Conservation (phyloP, 2,113 vertebrate genomes). For the Riparia riparia region DNA sequence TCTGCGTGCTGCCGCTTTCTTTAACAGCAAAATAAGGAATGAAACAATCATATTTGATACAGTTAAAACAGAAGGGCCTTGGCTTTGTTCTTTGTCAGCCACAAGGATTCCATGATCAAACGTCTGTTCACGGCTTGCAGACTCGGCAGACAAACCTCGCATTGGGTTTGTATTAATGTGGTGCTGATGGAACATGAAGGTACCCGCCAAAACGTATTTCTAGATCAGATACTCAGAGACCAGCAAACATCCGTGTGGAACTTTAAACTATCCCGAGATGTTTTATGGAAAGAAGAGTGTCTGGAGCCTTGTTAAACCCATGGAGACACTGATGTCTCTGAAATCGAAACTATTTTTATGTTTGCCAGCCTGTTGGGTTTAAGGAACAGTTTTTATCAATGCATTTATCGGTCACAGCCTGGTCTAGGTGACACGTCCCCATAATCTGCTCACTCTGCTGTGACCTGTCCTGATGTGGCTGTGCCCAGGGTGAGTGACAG, state of each 20-base stretch:
- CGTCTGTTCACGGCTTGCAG: not conserved
- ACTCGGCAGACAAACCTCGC: not conserved
- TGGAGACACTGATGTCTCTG: not conserved
- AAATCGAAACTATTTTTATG: not conserved
- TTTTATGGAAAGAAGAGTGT: not conserved
- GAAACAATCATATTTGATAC: not conserved
- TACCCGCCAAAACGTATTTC: not conserved
- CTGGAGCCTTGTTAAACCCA: not conserved
- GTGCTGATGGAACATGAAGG: not conserved
- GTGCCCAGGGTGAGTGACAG: accelerated
- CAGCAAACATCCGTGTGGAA: not conserved
- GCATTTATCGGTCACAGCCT: not conserved
- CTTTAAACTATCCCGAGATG: not conserved
- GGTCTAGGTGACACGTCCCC: not conserved
- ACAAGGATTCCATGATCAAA: not conserved
- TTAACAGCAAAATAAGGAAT: not conserved
- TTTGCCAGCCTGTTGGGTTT: not conserved
- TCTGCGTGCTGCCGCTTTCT: not conserved
- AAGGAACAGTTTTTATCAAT: not conserved
- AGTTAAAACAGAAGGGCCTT: not conserved
- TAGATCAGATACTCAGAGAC: not conserved
- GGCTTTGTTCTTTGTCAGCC: not conserved
- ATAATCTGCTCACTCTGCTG: not conserved
- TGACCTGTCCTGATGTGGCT: not conserved
- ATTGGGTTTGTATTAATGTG: not conserved